Evolutionary conservation across 1,140 invertebrate genomes (phyloP).

Genomic region (Drosophila equinoxialis): DNA sequence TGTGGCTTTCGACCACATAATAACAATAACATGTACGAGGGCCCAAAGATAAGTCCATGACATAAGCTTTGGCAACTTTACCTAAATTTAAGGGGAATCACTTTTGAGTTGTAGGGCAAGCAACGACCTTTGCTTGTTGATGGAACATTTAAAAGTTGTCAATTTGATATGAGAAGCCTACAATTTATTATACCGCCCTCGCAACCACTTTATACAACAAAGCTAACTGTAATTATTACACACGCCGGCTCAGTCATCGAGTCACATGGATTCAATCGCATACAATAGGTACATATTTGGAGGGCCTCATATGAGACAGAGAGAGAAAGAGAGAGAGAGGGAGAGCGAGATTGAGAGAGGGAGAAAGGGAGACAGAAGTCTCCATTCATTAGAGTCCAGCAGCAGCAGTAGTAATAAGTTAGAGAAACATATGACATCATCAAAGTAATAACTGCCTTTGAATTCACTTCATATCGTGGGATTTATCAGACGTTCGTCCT

Average conservation of each 20-base stretch:
- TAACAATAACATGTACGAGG: conserved; percentile 2
- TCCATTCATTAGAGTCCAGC: conserved; percentile 38
- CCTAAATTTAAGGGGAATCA: too few relatives aligned
- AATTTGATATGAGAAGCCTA: neutral
- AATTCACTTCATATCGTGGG: conserved; percentile 14
- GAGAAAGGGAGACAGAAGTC: conserved; percentile 26
- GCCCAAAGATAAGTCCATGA: neutral
- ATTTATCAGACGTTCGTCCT: too few relatives aligned
- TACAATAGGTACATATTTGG: conserved; percentile 25
- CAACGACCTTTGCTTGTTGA: too few relatives aligned
- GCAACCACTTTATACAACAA: conserved; percentile 7
- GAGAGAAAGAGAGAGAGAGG: conserved; percentile 26
- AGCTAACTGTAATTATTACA: conserved; percentile 75
- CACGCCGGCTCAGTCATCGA: conserved; percentile 29
- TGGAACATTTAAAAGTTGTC: too few relatives aligned
- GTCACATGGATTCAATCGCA: conserved; percentile 35
- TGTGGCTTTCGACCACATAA: conserved; percentile 4
- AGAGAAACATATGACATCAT: conserved; percentile 59
- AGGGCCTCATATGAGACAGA: neutral
- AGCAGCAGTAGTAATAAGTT: neutral
- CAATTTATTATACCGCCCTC: neutral
- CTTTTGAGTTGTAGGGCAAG: too few relatives aligned
- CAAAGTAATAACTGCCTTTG: conserved; percentile 16
- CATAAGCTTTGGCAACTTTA: neutral
- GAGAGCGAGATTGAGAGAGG: conserved; percentile 34